Evolutionary conservation across 1,140 invertebrate genomes (phyloP).

Genomic region (Chrysomallon squamiferum): DNA sequence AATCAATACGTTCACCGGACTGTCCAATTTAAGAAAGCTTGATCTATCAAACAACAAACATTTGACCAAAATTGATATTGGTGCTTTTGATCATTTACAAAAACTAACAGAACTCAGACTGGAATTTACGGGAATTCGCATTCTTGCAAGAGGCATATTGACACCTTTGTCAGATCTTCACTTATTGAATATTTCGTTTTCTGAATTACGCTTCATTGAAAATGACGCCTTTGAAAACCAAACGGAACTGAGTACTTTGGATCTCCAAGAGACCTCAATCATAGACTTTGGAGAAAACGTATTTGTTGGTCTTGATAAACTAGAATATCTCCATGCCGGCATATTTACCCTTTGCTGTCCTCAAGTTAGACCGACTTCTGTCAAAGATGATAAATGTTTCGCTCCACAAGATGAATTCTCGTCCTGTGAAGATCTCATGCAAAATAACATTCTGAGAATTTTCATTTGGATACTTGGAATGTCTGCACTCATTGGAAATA

Average conservation of each 20-base stretch:
- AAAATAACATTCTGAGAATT: constrained; percentile 5
- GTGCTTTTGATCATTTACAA: background rate
- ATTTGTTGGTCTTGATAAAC: constrained; percentile 11
- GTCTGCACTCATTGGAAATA: constrained; percentile 33
- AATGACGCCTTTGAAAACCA: constrained; percentile 5
- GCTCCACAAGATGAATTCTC: constrained; percentile 32
- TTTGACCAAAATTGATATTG: background rate
- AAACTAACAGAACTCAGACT: background rate
- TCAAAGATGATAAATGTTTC: constrained; percentile 15
- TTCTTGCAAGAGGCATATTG: background rate
- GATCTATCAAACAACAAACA: constrained; percentile 2
- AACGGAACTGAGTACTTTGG: constrained; percentile 1
- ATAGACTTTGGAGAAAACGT: constrained; percentile 7
- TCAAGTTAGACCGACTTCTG: constrained; percentile 13
- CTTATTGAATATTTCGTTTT: background rate
- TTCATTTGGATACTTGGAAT: constrained; percentile 34
- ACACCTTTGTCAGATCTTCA: constrained; percentile 1
- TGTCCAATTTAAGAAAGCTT: constrained; percentile 7
- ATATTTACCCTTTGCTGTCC: constrained; percentile 31
- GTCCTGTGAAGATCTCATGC: constrained; percentile 33
- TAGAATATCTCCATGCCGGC: constrained; percentile 15
- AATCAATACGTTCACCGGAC: background rate
- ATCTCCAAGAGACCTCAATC: constrained; percentile 12
- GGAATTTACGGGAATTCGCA: background rate
- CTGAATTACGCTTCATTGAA: background rate